Percentiles rank a stretch among this genome's conserved stretches.
These are phyloP conservation scores for Rhegmatorhina hoffmannsi DNA, from an alignment of 2,113 vertebrate genomes.

Conservation along the genomic window DNA sequence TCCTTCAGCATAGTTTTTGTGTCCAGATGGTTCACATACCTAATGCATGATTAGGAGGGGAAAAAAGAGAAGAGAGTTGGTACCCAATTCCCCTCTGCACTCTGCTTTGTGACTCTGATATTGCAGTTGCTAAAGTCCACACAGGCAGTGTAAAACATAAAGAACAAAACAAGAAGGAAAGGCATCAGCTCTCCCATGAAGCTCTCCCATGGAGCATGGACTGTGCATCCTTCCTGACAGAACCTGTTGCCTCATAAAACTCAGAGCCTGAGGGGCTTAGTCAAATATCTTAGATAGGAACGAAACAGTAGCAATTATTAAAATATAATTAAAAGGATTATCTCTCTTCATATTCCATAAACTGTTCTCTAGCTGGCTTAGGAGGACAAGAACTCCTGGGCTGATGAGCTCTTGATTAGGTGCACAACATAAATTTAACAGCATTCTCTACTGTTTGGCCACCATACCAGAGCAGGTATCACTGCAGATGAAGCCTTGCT, in stretches of 20 bases:
- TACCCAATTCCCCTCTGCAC: background rate
- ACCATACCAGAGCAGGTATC: background rate
- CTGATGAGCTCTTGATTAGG: background rate
- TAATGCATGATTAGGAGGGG: background rate
- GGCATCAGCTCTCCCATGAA: background rate
- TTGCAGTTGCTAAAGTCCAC: background rate
- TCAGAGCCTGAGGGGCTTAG: background rate
- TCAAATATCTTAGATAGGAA: conserved; percentile 29
- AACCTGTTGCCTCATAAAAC: conserved; percentile 26
- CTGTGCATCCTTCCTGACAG: background rate
- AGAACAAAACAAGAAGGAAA: background rate
- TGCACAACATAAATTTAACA: background rate
- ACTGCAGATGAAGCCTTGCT: background rate
- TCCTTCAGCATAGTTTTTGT: background rate
- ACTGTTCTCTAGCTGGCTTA: background rate
- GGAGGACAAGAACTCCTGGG: background rate
- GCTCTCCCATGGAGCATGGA: background rate
- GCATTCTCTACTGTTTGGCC: background rate
- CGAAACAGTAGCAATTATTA: background rate
- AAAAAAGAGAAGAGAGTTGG: background rate
- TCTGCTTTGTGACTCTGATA: background rate
- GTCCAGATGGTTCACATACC: background rate
- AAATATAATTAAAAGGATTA: conserved; percentile 35
- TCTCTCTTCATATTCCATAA: conserved; percentile 4
- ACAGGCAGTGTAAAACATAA: background rate